A percentile compares a stretch with the other conserved stretches of the same genome.
These are phyloP conservation scores for Chrysina gloriosa DNA, from an alignment of 2,888 invertebrate genomes.

Conservation along the genomic window DNA sequence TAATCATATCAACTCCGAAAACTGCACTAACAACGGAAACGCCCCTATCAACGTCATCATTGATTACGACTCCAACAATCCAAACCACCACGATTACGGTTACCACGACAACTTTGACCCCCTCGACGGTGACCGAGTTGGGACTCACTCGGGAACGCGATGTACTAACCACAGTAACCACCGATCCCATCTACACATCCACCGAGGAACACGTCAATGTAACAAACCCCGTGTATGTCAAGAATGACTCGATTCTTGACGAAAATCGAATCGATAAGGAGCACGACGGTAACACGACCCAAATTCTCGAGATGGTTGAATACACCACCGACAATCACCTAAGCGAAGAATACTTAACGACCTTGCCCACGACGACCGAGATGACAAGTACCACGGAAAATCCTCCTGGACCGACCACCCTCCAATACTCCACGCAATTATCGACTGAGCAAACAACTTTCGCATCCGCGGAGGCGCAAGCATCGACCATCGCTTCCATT, in stretches of 20 bases:
- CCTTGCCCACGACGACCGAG: neutral
- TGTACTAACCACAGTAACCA: too few relatives aligned
- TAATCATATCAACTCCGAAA: too few relatives aligned
- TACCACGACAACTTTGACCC: too few relatives aligned
- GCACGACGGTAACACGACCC: neutral
- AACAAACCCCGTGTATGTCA: neutral
- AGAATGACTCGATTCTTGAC: neutral
- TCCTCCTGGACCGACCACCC: constrained; percentile 31
- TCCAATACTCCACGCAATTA: constrained; percentile 38
- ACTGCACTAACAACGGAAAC: too few relatives aligned
- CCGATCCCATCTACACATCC: constrained; percentile 5
- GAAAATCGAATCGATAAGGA: neutral
- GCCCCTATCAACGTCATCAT: too few relatives aligned
- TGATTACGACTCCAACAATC: too few relatives aligned
- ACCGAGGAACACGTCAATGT: neutral
- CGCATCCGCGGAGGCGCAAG: neutral
- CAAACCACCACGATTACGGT: too few relatives aligned
- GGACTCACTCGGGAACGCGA: too few relatives aligned
- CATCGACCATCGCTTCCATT: neutral
- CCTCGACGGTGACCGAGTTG: too few relatives aligned
- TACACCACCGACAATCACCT: neutral
- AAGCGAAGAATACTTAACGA: neutral
- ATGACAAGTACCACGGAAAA: neutral
- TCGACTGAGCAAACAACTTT: constrained; percentile 34
- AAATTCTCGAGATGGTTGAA: neutral